Base-by-base conservation (phyloP, 2,888 invertebrate genomes). In the Agrotis segetum region DNA sequence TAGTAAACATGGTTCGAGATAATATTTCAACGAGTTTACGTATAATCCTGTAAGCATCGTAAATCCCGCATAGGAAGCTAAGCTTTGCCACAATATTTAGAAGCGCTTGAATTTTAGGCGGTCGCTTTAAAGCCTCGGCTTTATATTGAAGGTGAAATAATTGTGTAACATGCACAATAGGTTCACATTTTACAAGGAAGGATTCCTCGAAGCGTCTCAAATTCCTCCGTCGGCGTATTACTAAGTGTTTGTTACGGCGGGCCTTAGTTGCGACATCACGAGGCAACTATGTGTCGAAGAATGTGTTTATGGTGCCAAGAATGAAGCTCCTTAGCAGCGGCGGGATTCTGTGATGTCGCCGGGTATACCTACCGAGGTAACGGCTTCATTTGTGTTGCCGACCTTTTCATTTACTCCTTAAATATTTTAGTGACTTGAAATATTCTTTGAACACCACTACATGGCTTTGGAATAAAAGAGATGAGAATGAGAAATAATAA, bases 301-400 rank as follows among this genome's bases (percentile, higher is more conserved):
- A 96, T 96, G 95, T 94, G 94, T 95, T 95, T 95, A 95, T 93
- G 92, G 93, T 93, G 94, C 94, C 94, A 94, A 92, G 93, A 94
- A 94, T 94, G 92, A 89, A 91, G 93, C 95, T 94, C 89, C 92
- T 95, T 93, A 95, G 93, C 85, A 83, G 82, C 81, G 79, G 74
- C 76, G 82, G 83, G 80, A 85, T 85, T 87, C 85, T 83, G 71
- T 77, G 64, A 80, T 84, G 81, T 86, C 83, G 77, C 53, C 65
- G 81, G 78, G 74, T 73, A 40, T 71, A 71, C 83, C 84, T 85
- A 82, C 79, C 73, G 68, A 82, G 75, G 79, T 86, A 85, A 88
- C 87, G 77, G 78, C 87, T 87, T 83, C 70, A 87, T 88, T 86
- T 81, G 67, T 82, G 70, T 71, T 74, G 64, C 55, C 67, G 47